These are phyloP conservation scores for Ailuropoda melanoleuca DNA, from an alignment of 2,113 vertebrate species.

Conservation along the genomic window DNA sequence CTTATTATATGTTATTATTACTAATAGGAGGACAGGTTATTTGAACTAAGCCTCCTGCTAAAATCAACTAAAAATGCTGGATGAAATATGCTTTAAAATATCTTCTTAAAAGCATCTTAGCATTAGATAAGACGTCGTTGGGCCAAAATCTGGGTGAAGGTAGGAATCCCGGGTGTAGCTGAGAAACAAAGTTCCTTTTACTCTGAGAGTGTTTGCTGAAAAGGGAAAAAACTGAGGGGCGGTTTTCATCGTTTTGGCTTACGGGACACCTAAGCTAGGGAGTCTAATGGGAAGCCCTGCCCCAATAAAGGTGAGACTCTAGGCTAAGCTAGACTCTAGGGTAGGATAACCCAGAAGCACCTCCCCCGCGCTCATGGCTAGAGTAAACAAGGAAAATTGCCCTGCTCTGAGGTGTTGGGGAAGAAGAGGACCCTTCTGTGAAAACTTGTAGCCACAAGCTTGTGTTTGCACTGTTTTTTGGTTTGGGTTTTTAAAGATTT, in stretches of 20 bases:
- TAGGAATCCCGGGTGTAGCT: not conserved
- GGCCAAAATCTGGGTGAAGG: not conserved
- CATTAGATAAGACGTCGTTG: not conserved
- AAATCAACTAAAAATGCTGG: not conserved
- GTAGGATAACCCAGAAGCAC: not conserved
- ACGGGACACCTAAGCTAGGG: not conserved
- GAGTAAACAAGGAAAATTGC: not conserved
- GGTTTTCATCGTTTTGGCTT: not conserved
- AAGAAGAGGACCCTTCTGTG: not conserved
- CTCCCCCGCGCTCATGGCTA: not conserved
- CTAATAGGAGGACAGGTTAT: not conserved
- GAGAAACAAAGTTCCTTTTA: not conserved
- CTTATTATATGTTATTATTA: not conserved
- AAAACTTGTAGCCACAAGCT: not conserved
- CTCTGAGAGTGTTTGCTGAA: not conserved
- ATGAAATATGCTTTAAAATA: not conserved
- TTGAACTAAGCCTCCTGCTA: constrained; percentile 11
- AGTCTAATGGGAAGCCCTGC: not conserved
- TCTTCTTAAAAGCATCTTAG: not conserved
- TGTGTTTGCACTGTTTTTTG: not conserved
- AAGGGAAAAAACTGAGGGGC: not conserved
- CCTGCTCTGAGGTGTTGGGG: not conserved
- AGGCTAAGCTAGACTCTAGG: not conserved
- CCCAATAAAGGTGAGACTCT: not conserved
- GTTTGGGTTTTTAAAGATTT: not conserved